Conservation (phyloP, 2,113 vertebrate genomes). For the Pomatorhinus ruficollis region DNA sequence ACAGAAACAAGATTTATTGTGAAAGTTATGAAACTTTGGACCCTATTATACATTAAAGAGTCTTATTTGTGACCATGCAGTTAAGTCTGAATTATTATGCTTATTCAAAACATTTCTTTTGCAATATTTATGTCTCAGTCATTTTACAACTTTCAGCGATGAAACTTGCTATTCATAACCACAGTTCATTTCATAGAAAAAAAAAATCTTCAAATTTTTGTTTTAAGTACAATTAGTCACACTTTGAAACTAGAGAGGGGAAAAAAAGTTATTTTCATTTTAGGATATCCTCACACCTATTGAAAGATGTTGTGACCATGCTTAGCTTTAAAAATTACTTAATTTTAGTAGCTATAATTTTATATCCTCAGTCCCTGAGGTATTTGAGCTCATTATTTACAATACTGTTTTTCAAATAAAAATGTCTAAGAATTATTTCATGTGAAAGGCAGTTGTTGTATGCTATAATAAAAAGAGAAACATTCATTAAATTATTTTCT, state of each 20-base stretch:
- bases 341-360: neutral
- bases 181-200: neutral
- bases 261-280: conserved; percentile 14
- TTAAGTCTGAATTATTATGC: conserved; percentile 23
- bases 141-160: neutral
- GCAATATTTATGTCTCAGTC: neutral
- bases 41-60: neutral
- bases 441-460: neutral
- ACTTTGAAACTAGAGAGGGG: neutral
- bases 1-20: conserved; percentile 32
- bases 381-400: neutral
- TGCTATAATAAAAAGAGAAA: neutral
- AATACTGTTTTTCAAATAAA: neutral
- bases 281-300: neutral
- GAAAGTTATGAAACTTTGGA: conserved; percentile 9
- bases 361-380: neutral
- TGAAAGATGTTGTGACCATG: neutral
- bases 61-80: conserved; percentile 9
- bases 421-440: neutral
- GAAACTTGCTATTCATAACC: conserved; percentile 1
- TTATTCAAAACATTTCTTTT: conserved; percentile 23
- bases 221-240: neutral
- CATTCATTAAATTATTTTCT: neutral
- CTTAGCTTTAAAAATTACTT: neutral
- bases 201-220: neutral